phyloP scores from a whole-genome alignment of 2,888 invertebrate genomes.

The Macrophya alboannulata region DNA sequence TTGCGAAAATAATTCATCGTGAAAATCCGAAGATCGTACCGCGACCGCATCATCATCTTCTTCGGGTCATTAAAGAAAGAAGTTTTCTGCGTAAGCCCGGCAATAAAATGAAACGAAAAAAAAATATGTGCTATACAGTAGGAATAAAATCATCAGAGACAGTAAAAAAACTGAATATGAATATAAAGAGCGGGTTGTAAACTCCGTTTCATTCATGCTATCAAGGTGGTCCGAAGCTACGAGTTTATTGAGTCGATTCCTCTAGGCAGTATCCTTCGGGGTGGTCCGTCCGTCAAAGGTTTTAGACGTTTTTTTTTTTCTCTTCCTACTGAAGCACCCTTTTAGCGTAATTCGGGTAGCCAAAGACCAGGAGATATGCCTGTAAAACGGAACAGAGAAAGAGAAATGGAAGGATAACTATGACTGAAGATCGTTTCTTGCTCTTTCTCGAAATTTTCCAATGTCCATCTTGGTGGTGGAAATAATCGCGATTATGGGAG shows the following conservation, averaged over 20 bases:
- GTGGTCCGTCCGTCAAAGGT: slow-evolving; percentile 13
- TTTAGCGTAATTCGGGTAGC: slow-evolving; percentile 43
- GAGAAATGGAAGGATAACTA: not conserved
- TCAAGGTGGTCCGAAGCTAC: slow-evolving; percentile 63
- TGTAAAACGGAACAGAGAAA: not conserved
- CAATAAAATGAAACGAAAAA: slow-evolving; percentile 34
- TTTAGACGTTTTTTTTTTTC: not conserved
- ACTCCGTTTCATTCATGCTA: slow-evolving; percentile 73
- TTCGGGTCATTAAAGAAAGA: too few species aligned
- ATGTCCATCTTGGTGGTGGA: too few species aligned
- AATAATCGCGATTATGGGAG: too few species aligned
- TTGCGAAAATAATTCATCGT: too few species aligned
- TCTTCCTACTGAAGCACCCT: not conserved
- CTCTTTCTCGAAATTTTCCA: too few species aligned
- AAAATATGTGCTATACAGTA: slow-evolving; percentile 73
- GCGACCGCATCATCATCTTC: too few species aligned
- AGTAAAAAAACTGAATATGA: slow-evolving; percentile 71
- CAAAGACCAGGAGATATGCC: not conserved
- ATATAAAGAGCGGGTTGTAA: slow-evolving; percentile 71
- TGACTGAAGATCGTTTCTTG: too few species aligned
- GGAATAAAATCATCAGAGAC: slow-evolving; percentile 73
- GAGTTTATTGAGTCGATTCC: slow-evolving; percentile 29
- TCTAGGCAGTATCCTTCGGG: not conserved
- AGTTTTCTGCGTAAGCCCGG: too few species aligned
- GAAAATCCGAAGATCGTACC: too few species aligned